These are phyloP conservation scores for Nematostella vectensis DNA, from an alignment of 92 coral and sea anemone genomes.

Conservation along the genomic window DNA sequence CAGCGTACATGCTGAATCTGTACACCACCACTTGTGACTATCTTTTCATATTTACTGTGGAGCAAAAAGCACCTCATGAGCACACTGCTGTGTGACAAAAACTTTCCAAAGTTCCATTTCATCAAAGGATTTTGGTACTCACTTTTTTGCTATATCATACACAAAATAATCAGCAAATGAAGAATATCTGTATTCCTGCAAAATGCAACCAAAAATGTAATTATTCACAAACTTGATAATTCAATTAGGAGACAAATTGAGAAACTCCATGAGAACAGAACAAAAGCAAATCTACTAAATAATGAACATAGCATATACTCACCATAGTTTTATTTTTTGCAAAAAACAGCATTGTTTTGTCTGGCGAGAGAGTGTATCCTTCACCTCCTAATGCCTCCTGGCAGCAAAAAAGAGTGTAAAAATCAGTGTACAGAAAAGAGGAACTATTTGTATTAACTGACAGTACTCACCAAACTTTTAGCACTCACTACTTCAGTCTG, in stretches of 20 bases:
- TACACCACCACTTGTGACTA: constrained; percentile 3
- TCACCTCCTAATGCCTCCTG: too few species aligned
- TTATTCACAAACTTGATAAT: constrained; percentile 7
- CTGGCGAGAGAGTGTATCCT: not conserved
- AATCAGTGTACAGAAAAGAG: too few species aligned
- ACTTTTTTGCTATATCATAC: constrained; percentile 25
- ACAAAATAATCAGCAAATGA: constrained; percentile 63
- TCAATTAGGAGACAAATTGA: too few species aligned
- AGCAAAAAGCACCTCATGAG: not conserved
- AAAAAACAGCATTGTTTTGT: constrained; percentile 5
- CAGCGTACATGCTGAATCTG: constrained; percentile 19
- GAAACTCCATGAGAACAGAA: too few species aligned
- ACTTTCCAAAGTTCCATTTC: too few species aligned
- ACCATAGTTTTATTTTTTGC: constrained; percentile 7
- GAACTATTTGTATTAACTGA: too few species aligned
- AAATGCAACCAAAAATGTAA: not conserved
- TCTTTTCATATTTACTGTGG: constrained; percentile 4
- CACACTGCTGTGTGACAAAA: too few species aligned
- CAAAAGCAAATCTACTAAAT: too few species aligned
- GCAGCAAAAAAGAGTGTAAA: too few species aligned
- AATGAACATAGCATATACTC: not conserved
- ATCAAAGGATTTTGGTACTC: too few species aligned
- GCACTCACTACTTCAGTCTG: too few species aligned
- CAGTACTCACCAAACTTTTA: too few species aligned
- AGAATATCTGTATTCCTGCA: constrained; percentile 59